A percentile compares a stretch with the other conserved stretches of the same genome.
These are phyloP conservation scores for Bos javanicus DNA, from an alignment of 2,113 vertebrate species.

Conservation along the genomic window DNA sequence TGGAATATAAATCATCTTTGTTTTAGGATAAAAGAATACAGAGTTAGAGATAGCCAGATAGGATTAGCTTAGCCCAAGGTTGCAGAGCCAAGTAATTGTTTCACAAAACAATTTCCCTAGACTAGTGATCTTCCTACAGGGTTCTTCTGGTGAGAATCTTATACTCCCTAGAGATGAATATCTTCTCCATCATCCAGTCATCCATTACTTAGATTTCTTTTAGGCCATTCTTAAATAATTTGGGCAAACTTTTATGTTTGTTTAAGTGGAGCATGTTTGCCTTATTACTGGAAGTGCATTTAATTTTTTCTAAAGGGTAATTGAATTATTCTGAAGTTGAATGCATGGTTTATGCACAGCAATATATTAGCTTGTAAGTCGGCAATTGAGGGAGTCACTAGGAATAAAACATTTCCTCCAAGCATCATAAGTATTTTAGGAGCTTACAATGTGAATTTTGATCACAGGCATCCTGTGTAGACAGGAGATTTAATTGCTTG, in stretches of 20 bases:
- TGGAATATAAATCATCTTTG: neutral
- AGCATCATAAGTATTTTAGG: slow-evolving; percentile 42
- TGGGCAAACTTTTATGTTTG: slow-evolving; percentile 52
- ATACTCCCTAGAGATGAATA: neutral
- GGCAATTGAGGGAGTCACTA: slow-evolving; percentile 50
- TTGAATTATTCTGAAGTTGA: slow-evolving; percentile 67
- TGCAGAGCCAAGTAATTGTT: neutral
- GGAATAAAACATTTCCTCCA: slow-evolving; percentile 61
- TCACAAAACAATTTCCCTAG: neutral
- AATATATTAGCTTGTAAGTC: slow-evolving; percentile 60
- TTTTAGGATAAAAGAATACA: neutral
- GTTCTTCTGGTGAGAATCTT: neutral
- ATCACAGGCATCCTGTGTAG: slow-evolving; percentile 51
- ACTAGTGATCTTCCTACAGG: neutral
- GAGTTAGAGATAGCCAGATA: neutral
- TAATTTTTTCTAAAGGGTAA: slow-evolving; percentile 67
- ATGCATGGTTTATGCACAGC: slow-evolving; percentile 52
- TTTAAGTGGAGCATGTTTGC: slow-evolving; percentile 58
- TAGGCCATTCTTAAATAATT: slow-evolving; percentile 56
- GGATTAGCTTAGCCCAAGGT: neutral
- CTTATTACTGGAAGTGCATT: slow-evolving; percentile 52
- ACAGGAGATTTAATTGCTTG: slow-evolving; percentile 40
- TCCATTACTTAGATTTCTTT: slow-evolving; percentile 49
- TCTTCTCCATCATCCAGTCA: neutral
- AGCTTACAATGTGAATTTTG: slow-evolving; percentile 63